These are phyloP conservation scores for Drosophila flavopinicola DNA, from an alignment of 2,888 invertebrate genomes.

Conservation along the genomic window DNA sequence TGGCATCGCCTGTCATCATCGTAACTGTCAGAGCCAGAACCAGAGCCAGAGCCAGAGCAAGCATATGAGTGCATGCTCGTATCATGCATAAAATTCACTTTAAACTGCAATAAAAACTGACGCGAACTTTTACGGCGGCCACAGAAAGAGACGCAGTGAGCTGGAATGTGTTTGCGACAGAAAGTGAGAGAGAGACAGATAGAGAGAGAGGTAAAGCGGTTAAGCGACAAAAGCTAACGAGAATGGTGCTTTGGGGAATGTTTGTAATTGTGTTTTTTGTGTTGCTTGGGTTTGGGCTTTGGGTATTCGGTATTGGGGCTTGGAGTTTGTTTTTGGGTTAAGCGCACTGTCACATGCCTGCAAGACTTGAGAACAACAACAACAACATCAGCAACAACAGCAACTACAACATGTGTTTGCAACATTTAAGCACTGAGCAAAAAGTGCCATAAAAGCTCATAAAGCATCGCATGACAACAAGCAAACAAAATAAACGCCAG, in stretches of 20 bases:
- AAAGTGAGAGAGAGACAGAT: not conserved
- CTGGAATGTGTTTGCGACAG: not conserved
- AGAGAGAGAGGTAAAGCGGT: constrained; percentile 34
- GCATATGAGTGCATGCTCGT: constrained; percentile 41
- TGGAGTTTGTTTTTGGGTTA: constrained; percentile 3
- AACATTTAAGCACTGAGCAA: constrained; percentile 50
- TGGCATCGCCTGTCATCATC: constrained; percentile 48
- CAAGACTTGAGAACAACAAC: constrained; percentile 38
- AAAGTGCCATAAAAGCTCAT: constrained; percentile 64
- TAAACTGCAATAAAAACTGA: constrained; percentile 73
- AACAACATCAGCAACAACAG: constrained; percentile 14
- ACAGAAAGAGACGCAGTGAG: not conserved
- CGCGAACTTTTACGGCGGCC: constrained; percentile 44
- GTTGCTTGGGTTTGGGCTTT: constrained; percentile 7
- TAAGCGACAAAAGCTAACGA: constrained; percentile 42
- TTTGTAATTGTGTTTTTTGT: constrained; percentile 61
- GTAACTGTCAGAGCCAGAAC: constrained; percentile 32
- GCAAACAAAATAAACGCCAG: constrained; percentile 52
- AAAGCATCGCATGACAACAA: constrained; percentile 49
- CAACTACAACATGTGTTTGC: constrained; percentile 28
- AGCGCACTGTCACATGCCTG: constrained; percentile 36
- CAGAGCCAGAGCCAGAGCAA: constrained; percentile 19
- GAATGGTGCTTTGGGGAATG: constrained; percentile 59
- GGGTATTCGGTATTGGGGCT: constrained; percentile 1
- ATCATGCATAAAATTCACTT: constrained; percentile 53